Evolutionary conservation across 2,113 vertebrate species (phyloP).

Genomic region (Danio rerio): DNA sequence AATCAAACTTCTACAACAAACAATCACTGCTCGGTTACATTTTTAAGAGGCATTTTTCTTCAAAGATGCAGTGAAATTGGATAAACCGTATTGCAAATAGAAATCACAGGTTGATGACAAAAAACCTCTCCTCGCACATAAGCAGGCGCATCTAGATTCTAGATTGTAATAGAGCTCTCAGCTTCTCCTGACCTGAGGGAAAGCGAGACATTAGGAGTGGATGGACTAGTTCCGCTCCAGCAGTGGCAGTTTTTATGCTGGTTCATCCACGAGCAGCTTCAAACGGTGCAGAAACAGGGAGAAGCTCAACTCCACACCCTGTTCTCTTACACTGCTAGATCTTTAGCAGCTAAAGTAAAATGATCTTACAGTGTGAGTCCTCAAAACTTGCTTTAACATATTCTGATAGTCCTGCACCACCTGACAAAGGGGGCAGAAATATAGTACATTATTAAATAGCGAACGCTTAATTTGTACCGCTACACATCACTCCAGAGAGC

Average conservation of each 20-base stretch:
- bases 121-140: not conserved
- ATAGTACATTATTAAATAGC: constrained; percentile 25
- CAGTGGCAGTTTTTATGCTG: constrained; percentile 55
- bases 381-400: constrained; percentile 43
- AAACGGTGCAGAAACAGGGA: constrained; percentile 34
- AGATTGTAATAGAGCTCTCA: constrained; percentile 5
- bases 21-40: constrained; percentile 1
- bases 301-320: constrained; percentile 11
- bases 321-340: constrained; percentile 43
- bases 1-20: not conserved
- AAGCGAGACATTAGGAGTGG: constrained; percentile 30
- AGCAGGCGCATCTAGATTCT: not conserved
- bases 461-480: constrained; percentile 41
- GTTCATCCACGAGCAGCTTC: constrained; percentile 51
- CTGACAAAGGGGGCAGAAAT: constrained; percentile 23
- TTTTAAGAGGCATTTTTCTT: not conserved
- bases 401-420: not conserved
- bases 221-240: constrained; percentile 39
- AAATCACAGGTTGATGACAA: not conserved
- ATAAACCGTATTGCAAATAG: no score
- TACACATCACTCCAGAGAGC: constrained; percentile 34
- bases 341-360: constrained; percentile 57
- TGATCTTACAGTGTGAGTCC: constrained; percentile 50
- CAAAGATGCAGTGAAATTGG: not conserved
- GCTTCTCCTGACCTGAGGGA: constrained; percentile 32